These are phyloP conservation scores for Pseudococcus viburni DNA, from an alignment of 2,888 invertebrate genomes.

Conservation along the genomic window DNA sequence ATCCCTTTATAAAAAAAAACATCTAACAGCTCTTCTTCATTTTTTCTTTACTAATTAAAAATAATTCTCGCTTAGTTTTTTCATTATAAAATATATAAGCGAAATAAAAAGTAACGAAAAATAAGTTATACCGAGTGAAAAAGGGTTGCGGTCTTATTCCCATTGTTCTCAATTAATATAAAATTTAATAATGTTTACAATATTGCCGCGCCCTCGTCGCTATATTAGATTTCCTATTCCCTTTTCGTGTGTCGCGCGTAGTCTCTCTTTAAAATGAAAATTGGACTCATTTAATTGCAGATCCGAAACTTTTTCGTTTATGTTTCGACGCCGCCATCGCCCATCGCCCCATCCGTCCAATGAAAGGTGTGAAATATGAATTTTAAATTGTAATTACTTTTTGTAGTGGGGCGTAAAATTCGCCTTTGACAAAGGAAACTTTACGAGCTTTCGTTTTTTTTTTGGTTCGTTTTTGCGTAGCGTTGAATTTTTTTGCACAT, in stretches of 20 bases:
- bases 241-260: neutral
- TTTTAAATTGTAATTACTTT: conserved; percentile 35
- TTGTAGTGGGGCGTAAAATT: conserved; percentile 31
- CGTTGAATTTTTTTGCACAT: neutral
- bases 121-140: conserved; percentile 27
- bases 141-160: conserved; percentile 65
- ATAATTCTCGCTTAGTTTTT: conserved; percentile 61
- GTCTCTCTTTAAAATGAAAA: conserved; percentile 42
- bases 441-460: conserved; percentile 20
- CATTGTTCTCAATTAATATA: conserved; percentile 64
- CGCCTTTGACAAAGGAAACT: conserved; percentile 18
- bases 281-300: conserved; percentile 41
- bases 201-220: conserved; percentile 59
- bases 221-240: conserved; percentile 42
- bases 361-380: conserved; percentile 31
- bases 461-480: neutral
- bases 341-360: neutral
- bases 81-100: conserved; percentile 56
- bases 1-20: neutral
- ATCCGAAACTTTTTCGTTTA: conserved; percentile 49
- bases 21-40: conserved; percentile 50
- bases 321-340: neutral
- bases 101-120: conserved; percentile 55
- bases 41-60: conserved; percentile 64
- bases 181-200: conserved; percentile 66